Evolutionary conservation across 2,797 vertebrate genomes (phyloP), one percentile per base, ranked within the genome.

Genomic region (Pseudopleuronectes americanus): DNA sequence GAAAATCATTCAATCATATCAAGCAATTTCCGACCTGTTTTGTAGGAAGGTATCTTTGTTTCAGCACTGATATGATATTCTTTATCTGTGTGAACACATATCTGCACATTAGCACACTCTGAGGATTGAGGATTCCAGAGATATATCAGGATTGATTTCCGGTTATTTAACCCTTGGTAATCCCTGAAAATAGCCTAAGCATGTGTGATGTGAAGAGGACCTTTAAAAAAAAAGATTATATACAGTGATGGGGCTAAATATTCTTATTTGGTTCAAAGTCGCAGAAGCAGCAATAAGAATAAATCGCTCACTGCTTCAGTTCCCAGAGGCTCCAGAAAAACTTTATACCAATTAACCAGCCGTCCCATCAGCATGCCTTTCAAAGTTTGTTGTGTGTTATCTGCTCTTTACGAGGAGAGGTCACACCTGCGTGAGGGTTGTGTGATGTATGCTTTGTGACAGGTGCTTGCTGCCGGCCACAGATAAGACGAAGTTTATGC

Each of bases 401-500:
- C 83, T 58, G 57, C 36, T 85, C 63, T 74, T 59, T 76, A 68
- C 64, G 69, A 81, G 73, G 53, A 72, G 88, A 89, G 84, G 89
- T 89, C 90, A 85, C 72, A 78, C 80, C 83, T 82, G 79, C 84
- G 79, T 70, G 75, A 75, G 65, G 68, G 71, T 62, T 88, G 89
- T 89, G 90, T 93, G 93, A 93, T 92, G 89, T 91, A 90, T 91
- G 85, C 88, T 74, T 58, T 78, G 74, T 54, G 61, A 68, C 36
- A 68, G 74, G 67, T 53, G 64, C 77, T 77, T 75, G 92, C 93
- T 95, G 94, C 89, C 82, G 75, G 84, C 84, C 81, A 72, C 85
- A 92, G 94, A 95, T 95, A 94, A 94, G 91, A 89, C 80, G 81
- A 84, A 36, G 74, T 77, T 84, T 78, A 91, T 94, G 91, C 91